Evolutionary conservation across 2,113 vertebrate species (phyloP), one percentile per base, ranked within the genome.

Genomic region (Spermophilus dauricus): DNA sequence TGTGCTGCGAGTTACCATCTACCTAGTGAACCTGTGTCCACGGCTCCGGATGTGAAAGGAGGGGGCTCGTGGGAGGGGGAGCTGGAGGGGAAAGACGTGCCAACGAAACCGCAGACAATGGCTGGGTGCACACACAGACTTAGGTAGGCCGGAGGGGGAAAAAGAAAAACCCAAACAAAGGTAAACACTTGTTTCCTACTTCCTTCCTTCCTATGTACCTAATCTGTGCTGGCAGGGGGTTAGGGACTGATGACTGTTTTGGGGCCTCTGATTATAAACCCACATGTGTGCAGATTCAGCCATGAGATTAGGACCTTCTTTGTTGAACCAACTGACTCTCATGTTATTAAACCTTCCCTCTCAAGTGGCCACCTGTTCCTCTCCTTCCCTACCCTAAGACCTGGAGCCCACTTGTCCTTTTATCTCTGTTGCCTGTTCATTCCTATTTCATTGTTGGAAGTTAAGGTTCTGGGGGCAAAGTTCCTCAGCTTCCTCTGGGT

Each of bases 291-390:
- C 94, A 98, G 96, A 98, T 97, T 96, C 97, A 98, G 53, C 0
- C 0, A 8, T 84, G 97, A 98, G 97, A 98, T 99, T 98, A 98
- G 97, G 95, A 97, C 96, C 94, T 97, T 98, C 97, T 98, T 98
- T 98, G 97, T 98, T 97, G 97, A 97, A 96, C 10, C 86, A 93
- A 97, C 65, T 95, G 94, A 98, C 96, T 98, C 77, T 96, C 94
- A 94, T 98, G 97, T 98, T 97, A 98, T 98, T 98, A 98, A 98
- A 98, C 95, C 95, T 97, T 96, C 95, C 97, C 97, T 98, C 97
- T 97, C 76, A 72, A 70, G 96, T 95, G 1, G 94, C 97, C 98
- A 98, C 98, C 98, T 98, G 98, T 97, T 98, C 82, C 90, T 98
- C 97, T 98, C 95, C 96, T 98, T 97, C 92, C 88, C 94, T 96